Evolutionary conservation across 2,113 vertebrate species (phyloP).

Genomic region (Anhinga rufa): DNA sequence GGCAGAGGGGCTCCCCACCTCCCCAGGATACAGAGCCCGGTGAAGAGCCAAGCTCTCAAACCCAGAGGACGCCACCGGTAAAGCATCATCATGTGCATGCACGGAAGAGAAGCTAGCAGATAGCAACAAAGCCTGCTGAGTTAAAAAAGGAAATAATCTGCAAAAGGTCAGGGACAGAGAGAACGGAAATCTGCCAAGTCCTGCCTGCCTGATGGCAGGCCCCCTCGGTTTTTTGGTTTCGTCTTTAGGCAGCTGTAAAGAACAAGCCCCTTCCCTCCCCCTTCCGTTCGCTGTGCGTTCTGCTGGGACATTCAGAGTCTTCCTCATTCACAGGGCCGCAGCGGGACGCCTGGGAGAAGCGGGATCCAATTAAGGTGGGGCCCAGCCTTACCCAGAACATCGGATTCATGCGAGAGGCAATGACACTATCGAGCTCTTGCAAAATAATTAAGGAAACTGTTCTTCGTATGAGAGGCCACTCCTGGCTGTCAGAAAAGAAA

Average conservation of each 20-base stretch:
- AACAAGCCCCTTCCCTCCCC: background rate
- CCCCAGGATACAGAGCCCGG: rapidly evolving
- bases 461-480: background rate
- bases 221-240: background rate
- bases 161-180: background rate
- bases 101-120: background rate
- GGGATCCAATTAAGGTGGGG: background rate
- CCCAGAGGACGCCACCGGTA: background rate
- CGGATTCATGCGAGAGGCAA: background rate
- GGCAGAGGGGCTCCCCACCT: background rate
- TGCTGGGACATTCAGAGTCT: background rate
- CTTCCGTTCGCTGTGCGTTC: background rate
- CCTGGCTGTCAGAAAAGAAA: background rate
- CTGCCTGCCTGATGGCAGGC: background rate
- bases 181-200: background rate
- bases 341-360: background rate
- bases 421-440: background rate
- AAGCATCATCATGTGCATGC: background rate
- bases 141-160: background rate
- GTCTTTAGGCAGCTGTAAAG: background rate
- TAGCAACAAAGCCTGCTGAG: background rate
- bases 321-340: background rate
- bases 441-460: background rate
- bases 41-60: background rate
- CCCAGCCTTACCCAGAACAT: background rate